Conservation (phyloP, 2,113 vertebrate species). For the Chloroceryle aenea region DNA sequence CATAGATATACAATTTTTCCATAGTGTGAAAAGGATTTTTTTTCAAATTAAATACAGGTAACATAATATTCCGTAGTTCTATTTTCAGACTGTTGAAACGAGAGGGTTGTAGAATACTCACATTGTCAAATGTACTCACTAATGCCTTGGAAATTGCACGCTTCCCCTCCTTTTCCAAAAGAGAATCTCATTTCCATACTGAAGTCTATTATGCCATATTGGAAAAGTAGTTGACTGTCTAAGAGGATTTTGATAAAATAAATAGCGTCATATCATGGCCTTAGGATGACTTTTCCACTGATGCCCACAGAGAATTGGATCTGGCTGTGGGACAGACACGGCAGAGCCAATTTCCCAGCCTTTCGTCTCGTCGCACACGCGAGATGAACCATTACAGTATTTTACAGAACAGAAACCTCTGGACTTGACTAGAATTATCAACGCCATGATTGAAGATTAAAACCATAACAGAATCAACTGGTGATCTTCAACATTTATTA, state of each 20-base stretch:
- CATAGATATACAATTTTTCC: conserved; percentile 76
- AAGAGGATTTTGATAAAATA: conserved; percentile 57
- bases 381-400: conserved; percentile 60
- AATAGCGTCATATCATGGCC: conserved; percentile 53
- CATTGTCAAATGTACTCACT: conserved; percentile 69
- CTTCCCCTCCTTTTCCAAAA: conserved; percentile 62
- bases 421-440: conserved; percentile 35
- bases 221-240: conserved; percentile 55
- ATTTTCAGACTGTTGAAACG: conserved; percentile 71
- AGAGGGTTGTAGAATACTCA: conserved; percentile 72
- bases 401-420: conserved; percentile 61
- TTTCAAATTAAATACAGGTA: conserved; percentile 74
- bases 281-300: conserved; percentile 56
- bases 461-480: conserved; percentile 78
- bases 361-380: conserved; percentile 58
- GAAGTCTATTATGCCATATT: conserved; percentile 70
- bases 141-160: conserved; percentile 68
- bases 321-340: conserved; percentile 41
- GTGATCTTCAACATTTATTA: conserved; percentile 86
- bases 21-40: conserved; percentile 69
- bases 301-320: conserved; percentile 36
- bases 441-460: conserved; percentile 73
- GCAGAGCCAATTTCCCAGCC: conserved; percentile 60
- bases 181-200: conserved; percentile 67
- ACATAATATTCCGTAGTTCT: conserved; percentile 70